These are phyloP conservation scores for Heliconius cydno DNA, from an alignment of 2,888 invertebrate genomes.

Conservation along the genomic window DNA sequence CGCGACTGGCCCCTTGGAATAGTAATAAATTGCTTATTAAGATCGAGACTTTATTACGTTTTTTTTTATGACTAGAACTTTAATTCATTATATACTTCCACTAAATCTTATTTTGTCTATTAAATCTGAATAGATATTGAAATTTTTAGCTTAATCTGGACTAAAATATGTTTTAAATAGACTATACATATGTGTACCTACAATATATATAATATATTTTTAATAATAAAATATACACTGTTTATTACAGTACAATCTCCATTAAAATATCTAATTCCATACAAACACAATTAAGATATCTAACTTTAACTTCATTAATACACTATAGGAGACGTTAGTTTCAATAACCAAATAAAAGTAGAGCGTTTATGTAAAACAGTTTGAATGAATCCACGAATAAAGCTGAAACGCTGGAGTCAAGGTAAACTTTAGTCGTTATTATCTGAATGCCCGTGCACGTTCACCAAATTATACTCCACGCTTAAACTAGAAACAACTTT, in stretches of 20 bases:
- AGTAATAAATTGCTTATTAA: no score
- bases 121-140: no score
- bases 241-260: not conserved
- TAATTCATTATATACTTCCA: no score
- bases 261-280: not conserved
- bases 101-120: no score
- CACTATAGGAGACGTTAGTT: slow-evolving; percentile 20
- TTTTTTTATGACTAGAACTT: no score
- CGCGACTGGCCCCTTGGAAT: no score
- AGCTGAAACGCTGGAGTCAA: slow-evolving; percentile 41
- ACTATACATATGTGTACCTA: no score
- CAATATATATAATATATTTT: not conserved
- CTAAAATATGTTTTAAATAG: not conserved
- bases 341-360: slow-evolving; percentile 34
- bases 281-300: not conserved
- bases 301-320: not conserved
- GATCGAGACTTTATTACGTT: no score
- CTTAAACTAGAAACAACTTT: slow-evolving; percentile 36
- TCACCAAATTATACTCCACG: slow-evolving; percentile 41
- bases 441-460: slow-evolving; percentile 40
- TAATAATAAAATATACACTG: not conserved
- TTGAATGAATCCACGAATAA: slow-evolving; percentile 41
- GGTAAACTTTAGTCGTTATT: slow-evolving; percentile 45
- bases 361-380: slow-evolving; percentile 44
- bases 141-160: no score